Conservation (phyloP, 2,888 invertebrate genomes). For the Neuroscelio doddi region DNA sequence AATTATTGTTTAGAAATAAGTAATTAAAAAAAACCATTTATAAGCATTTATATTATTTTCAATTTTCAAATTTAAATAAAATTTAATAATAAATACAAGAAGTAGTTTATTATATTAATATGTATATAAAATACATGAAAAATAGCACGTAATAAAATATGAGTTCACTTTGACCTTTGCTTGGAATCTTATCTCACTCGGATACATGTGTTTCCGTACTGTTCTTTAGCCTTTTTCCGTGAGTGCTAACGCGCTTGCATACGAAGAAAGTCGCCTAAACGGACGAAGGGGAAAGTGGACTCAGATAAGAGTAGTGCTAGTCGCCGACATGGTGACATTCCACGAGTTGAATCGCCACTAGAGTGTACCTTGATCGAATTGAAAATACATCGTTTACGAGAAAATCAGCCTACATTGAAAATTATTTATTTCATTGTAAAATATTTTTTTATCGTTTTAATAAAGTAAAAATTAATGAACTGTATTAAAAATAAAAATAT, state of each 20-base stretch:
- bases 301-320: constrained; percentile 50
- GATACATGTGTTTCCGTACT: constrained; percentile 13
- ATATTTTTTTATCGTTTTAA: too few relatives aligned
- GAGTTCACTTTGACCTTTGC: constrained; percentile 5
- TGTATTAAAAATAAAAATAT: too few relatives aligned
- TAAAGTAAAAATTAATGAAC: too few relatives aligned
- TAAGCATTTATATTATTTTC: too few relatives aligned
- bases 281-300: constrained; percentile 61
- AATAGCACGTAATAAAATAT: neutral
- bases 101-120: too few relatives aligned
- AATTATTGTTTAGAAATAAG: too few relatives aligned
- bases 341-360: constrained; percentile 27
- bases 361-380: constrained; percentile 23
- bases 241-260: constrained; percentile 51
- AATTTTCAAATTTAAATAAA: too few relatives aligned
- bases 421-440: too few relatives aligned
- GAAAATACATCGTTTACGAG: constrained; percentile 22
- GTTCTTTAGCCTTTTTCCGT: constrained; percentile 29
- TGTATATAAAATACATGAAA: too few relatives aligned
- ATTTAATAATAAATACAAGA: too few relatives aligned
- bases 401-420: constrained; percentile 10
- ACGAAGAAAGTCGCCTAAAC: constrained; percentile 64
- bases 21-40: too few relatives aligned
- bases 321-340: constrained; percentile 40
- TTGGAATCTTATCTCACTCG: neutral